A percentile compares a stretch with the other conserved stretches of the same genome.
Evolutionary conservation across 2,888 invertebrate genomes (phyloP).

Genomic region (Noctua pronuba): DNA sequence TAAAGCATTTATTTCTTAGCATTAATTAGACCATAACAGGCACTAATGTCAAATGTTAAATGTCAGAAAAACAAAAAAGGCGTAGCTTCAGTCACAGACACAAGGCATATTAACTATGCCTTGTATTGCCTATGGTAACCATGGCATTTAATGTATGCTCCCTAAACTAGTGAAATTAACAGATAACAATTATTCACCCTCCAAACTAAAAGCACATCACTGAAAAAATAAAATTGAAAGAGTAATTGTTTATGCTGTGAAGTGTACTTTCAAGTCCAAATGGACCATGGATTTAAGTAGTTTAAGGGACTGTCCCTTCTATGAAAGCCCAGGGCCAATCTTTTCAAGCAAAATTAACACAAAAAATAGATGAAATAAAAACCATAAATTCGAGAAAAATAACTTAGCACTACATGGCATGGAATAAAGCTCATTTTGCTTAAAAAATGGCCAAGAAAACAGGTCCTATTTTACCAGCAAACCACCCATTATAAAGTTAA

Average conservation of each 20-base stretch:
- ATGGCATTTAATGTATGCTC: neutral
- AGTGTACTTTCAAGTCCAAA: neutral
- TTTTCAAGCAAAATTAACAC: neutral
- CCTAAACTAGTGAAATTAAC: neutral
- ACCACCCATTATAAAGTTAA: slow-evolving; percentile 65
- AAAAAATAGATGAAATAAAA: neutral
- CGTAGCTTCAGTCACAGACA: too few species aligned
- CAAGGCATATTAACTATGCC: too few species aligned
- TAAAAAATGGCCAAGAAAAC: neutral
- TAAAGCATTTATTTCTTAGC: too few species aligned
- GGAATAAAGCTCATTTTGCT: neutral
- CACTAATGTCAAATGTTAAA: too few species aligned
- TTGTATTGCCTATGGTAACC: too few species aligned
- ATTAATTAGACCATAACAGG: too few species aligned
- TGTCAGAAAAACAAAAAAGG: too few species aligned
- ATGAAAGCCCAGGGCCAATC: neutral
- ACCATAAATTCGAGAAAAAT: neutral
- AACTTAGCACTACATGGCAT: slow-evolving; percentile 7
- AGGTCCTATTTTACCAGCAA: slow-evolving; percentile 63
- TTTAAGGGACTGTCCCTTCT: neutral
- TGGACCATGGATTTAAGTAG: neutral
- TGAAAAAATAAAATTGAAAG: neutral
- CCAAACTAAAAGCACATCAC: neutral
- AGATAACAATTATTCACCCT: neutral
- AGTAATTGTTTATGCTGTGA: neutral